Evolutionary conservation across 2,797 vertebrate species (phyloP).

Genomic region (Molossus alvarezi): DNA sequence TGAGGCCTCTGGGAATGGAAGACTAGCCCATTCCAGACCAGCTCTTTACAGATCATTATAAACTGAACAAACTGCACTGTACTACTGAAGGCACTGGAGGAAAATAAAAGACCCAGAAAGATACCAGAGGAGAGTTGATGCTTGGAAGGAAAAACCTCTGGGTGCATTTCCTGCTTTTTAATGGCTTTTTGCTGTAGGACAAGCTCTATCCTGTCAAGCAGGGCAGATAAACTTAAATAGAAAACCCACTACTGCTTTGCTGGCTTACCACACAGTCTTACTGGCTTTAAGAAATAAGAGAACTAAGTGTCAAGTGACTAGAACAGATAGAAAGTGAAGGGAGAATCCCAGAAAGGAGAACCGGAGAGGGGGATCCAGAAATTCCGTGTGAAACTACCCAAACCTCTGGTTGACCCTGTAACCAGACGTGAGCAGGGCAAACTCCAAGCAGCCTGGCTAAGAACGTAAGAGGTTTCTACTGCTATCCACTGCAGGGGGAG

Average conservation of each 20-base stretch:
- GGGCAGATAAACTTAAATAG: neutral
- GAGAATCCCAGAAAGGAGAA: neutral
- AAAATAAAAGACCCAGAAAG: neutral
- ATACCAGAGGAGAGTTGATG: neutral
- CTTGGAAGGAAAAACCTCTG: neutral
- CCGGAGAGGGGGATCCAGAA: neutral
- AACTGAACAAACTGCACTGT: neutral
- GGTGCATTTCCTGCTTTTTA: neutral
- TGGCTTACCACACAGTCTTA: neutral
- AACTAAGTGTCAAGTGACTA: neutral
- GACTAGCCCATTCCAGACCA: neutral
- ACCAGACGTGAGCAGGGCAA: neutral
- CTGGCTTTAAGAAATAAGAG: neutral
- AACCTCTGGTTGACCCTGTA: neutral
- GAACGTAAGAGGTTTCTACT: neutral
- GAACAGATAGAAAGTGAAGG: neutral
- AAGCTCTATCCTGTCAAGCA: neutral
- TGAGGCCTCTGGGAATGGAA: neutral
- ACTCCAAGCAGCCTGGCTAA: neutral
- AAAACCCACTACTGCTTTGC: neutral
- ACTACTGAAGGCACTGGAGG: neutral
- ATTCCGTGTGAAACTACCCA: neutral
- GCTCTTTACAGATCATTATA: neutral
- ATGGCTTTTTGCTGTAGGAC: neutral
- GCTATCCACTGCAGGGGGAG: rapidly evolving